Conservation (phyloP, 2,113 vertebrate species). For the Mastomys coucha region DNA sequence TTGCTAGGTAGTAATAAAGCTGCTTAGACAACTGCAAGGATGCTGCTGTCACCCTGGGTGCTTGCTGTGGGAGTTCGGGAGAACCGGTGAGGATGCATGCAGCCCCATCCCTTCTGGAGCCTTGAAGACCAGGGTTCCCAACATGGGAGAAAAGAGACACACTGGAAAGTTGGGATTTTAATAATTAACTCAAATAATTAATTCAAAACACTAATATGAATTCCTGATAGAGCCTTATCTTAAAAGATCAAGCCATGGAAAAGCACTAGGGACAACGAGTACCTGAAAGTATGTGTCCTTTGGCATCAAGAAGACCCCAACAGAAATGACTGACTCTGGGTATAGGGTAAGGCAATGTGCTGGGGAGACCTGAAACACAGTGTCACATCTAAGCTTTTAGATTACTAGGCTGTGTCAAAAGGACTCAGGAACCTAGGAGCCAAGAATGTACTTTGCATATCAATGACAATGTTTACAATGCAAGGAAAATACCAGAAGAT, state of each 20-base stretch:
- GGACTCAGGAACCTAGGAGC: not conserved
- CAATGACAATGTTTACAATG: not conserved
- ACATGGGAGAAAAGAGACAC: conserved; percentile 9
- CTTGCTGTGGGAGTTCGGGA: not conserved
- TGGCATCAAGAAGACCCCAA: not conserved
- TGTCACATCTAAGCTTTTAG: not conserved
- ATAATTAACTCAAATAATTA: conserved; percentile 4
- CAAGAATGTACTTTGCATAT: not conserved
- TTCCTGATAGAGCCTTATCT: conserved; percentile 31
- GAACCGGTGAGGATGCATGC: not conserved
- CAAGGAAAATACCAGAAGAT: conserved; percentile 46
- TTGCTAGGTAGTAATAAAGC: not conserved
- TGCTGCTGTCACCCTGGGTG: not conserved
- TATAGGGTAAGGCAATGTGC: not conserved
- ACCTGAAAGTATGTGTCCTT: not conserved
- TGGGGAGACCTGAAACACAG: not conserved
- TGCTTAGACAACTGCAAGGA: not conserved
- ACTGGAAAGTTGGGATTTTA: conserved; percentile 40
- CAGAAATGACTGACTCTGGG: not conserved
- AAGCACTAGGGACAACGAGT: not conserved
- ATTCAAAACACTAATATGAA: conserved; percentile 50
- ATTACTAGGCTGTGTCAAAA: not conserved
- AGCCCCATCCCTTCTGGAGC: not conserved
- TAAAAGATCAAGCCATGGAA: conserved; percentile 31
- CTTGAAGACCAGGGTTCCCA: not conserved